Evolutionary conservation across 2,113 vertebrate genomes (phyloP).

Genomic region (Elaphurus davidianus): DNA sequence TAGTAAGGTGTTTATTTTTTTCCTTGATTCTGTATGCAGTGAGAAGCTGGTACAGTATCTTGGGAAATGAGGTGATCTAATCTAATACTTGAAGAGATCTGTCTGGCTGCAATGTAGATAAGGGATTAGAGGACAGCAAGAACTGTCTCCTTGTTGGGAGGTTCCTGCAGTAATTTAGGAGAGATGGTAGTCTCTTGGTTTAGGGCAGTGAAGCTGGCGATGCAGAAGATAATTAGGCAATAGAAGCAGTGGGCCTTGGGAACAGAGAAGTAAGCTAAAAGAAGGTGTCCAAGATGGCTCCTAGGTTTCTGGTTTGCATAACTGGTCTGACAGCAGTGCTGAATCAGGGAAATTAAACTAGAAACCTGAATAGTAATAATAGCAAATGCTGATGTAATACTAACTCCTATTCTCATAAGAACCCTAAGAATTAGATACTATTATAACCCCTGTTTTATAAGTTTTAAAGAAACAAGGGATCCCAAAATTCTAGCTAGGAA

Average conservation of each 20-base stretch:
- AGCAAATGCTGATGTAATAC: not conserved
- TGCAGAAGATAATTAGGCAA: not conserved
- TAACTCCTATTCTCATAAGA: constrained; percentile 30
- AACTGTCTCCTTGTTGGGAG: not conserved
- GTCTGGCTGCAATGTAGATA: not conserved
- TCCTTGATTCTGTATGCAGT: not conserved
- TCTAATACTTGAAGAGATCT: not conserved
- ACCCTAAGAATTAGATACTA: not conserved
- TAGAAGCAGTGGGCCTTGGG: not conserved
- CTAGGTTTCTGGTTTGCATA: constrained; percentile 11
- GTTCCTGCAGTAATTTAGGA: not conserved
- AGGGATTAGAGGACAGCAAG: not conserved
- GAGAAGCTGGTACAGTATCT: not conserved
- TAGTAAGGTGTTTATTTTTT: not conserved
- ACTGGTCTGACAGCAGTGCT: not conserved
- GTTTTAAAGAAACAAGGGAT: constrained; percentile 5
- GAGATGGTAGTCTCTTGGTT: not conserved
- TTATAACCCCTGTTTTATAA: not conserved
- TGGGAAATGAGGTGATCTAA: not conserved
- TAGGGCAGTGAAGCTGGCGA: constrained; percentile 1
- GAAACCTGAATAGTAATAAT: constrained; percentile 2
- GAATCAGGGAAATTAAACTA: not conserved
- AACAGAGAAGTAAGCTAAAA: not conserved
- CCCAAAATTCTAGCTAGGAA: not conserved
- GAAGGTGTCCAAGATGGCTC: not conserved